Evolutionary conservation across 1,140 invertebrate genomes (phyloP).

Genomic region (Dermatophagoides farinae): DNA sequence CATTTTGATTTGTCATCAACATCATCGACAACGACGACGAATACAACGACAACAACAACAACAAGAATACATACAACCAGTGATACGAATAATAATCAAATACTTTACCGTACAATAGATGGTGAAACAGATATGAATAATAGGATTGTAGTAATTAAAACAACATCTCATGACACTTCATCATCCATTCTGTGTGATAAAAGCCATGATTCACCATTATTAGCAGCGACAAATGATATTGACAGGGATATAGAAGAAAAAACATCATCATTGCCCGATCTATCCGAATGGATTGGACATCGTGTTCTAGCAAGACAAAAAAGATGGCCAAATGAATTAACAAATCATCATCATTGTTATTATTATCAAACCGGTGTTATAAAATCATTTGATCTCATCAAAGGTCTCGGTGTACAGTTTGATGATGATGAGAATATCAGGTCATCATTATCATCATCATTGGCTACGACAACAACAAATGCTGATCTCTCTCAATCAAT

Average conservation of each 20-base stretch:
- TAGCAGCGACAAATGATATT: background rate
- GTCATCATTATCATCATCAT: too few relatives aligned
- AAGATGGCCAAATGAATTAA: background rate
- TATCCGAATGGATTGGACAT: conserved; percentile 8
- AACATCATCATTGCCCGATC: conserved; percentile 2
- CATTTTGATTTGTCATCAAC: background rate
- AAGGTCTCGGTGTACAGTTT: conserved; percentile 1
- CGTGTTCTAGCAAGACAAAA: background rate
- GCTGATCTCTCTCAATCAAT: too few relatives aligned
- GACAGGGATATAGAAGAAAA: too few relatives aligned
- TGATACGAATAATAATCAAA: conserved; percentile 10
- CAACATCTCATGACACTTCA: background rate
- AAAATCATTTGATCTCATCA: background rate
- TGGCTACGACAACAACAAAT: too few relatives aligned
- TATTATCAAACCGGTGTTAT: conserved; percentile 3
- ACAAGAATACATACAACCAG: background rate
- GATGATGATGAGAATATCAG: background rate
- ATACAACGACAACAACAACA: background rate
- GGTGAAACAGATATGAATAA: background rate
- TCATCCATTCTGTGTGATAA: background rate
- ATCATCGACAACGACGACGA: background rate
- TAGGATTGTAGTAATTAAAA: background rate
- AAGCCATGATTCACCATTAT: background rate
- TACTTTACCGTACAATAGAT: background rate
- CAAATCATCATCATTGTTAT: background rate